Percentiles rank a stretch among this genome's conserved stretches.
Evolutionary conservation across 2,797 vertebrate species (phyloP).

Genomic region (Eidolon dupreanum): DNA sequence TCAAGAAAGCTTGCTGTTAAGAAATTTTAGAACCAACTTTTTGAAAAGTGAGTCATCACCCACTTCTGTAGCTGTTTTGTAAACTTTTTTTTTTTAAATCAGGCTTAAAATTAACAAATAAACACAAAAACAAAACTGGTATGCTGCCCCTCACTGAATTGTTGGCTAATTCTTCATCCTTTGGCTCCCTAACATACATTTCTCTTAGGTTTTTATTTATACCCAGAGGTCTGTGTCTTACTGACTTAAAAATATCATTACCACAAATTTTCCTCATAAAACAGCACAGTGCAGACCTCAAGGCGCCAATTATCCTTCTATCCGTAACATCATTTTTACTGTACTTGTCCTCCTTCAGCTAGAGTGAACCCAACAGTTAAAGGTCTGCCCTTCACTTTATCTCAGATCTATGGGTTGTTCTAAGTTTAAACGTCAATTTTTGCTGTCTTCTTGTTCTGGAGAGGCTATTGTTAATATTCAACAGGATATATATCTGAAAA

Average conservation of each 20-base stretch:
- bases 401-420: constrained; percentile 35
- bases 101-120: not conserved
- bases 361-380: not conserved
- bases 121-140: not conserved
- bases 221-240: constrained; percentile 16
- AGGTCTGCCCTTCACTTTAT: constrained; percentile 14
- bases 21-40: not conserved
- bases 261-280: constrained; percentile 24
- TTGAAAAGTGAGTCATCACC: not conserved
- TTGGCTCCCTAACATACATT: not conserved
- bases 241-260: constrained; percentile 49
- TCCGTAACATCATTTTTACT: constrained; percentile 14
- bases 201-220: constrained; percentile 12
- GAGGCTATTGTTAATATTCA: not conserved
- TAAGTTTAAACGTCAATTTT: constrained; percentile 47
- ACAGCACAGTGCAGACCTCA: not conserved
- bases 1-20: constrained; percentile 6
- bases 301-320: constrained; percentile 44
- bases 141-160: not conserved
- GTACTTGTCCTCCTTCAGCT: not conserved
- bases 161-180: not conserved
- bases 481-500: not conserved
- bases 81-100: not conserved
- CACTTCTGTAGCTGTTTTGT: not conserved
- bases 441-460: not conserved